These are phyloP conservation scores for Archegozetes longisetosus DNA, from an alignment of 1,140 invertebrate species.

Conservation along the genomic window DNA sequence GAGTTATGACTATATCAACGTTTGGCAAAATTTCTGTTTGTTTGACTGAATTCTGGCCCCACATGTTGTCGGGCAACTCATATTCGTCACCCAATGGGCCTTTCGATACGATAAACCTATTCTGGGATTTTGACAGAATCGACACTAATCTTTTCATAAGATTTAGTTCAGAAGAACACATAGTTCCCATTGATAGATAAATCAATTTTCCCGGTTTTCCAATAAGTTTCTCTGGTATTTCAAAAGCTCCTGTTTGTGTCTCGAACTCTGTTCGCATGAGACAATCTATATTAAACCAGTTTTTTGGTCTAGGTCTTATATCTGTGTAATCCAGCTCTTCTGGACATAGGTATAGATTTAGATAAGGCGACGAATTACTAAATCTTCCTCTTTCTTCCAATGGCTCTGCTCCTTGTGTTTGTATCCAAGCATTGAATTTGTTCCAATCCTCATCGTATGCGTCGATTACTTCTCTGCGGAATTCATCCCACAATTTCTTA, in stretches of 20 bases:
- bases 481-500: not conserved
- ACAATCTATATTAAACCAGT: not conserved
- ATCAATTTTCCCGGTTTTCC: slow-evolving; percentile 12
- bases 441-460: not conserved
- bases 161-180: slow-evolving; percentile 20
- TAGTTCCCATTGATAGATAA: slow-evolving; percentile 13
- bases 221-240: not conserved
- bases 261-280: not conserved
- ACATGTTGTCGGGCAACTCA: slow-evolving; percentile 18
- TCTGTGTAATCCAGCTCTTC: slow-evolving; percentile 12
- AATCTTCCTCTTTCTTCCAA: not conserved
- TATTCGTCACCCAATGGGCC: slow-evolving; percentile 8
- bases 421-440: not conserved
- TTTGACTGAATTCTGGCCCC: slow-evolving; percentile 10
- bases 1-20: slow-evolving; percentile 15
- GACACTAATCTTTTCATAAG: slow-evolving; percentile 12
- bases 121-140: not conserved
- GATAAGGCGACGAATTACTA: slow-evolving; percentile 3
- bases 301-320: not conserved
- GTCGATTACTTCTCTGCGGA: not conserved
- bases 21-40: slow-evolving; percentile 1
- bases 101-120: slow-evolving; percentile 15
- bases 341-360: slow-evolving; percentile 12
- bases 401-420: not conserved
- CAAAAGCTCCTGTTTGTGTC: not conserved